These are phyloP conservation scores for Diuraphis noxia DNA, from an alignment of 1,140 invertebrate genomes.

Conservation along the genomic window DNA sequence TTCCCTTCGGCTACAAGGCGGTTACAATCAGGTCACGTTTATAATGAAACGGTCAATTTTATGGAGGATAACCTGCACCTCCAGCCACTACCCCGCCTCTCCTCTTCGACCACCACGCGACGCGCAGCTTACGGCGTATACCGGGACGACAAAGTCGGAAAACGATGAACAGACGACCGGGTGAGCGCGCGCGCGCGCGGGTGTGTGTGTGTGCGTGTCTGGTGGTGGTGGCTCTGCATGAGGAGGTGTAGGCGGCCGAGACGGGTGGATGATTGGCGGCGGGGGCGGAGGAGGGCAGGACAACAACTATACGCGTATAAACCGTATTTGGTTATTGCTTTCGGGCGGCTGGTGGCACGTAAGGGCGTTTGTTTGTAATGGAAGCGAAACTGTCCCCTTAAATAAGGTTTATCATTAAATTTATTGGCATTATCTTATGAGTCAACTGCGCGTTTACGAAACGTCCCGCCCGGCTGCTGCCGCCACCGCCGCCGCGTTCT, in stretches of 20 bases:
- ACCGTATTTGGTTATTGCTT: constrained; percentile 54
- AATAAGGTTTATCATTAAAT: constrained; percentile 54
- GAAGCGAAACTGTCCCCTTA: constrained; percentile 54
- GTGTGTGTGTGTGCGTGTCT: neutral
- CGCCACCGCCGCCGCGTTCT: constrained; percentile 6
- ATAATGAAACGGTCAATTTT: constrained; percentile 54
- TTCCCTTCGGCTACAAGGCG: constrained; percentile 45
- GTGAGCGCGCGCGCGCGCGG: neutral
- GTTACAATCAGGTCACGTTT: constrained; percentile 52
- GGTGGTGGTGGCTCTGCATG: no score
- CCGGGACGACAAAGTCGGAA: constrained; percentile 36
- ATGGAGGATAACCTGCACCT: constrained; percentile 34
- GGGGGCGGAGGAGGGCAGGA: neutral
- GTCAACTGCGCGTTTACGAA: constrained; percentile 53
- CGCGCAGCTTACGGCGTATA: neutral
- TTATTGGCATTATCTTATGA: constrained; percentile 54
- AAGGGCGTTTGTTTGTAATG: constrained; percentile 54
- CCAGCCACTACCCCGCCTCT: no score
- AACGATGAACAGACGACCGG: constrained; percentile 27
- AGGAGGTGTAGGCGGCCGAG: neutral
- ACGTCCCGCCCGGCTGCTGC: constrained; percentile 50
- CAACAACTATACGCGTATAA: constrained; percentile 45
- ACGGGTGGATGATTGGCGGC: neutral
- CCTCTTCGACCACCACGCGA: neutral
- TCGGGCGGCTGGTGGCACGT: constrained; percentile 53